Percentiles rank a stretch among this genome's conserved stretches.
phyloP scores from a whole-genome alignment of 2,797 vertebrate species.

The Sebastes taczanowskii region DNA sequence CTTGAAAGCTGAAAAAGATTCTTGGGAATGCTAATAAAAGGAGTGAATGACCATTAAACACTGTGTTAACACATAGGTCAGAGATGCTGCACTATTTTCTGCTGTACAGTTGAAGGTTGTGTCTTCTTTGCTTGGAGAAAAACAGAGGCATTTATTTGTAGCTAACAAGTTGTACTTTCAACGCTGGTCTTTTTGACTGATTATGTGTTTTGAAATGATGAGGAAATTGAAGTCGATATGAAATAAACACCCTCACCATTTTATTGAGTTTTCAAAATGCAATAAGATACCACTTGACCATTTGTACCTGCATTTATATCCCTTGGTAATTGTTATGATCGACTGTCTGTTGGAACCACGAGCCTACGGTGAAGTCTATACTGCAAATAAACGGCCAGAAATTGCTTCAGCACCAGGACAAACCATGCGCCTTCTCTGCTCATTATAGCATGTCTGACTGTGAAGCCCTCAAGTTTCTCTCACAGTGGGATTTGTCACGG shows the following conservation, averaged over 20 bases:
- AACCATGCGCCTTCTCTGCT: conserved; percentile 20
- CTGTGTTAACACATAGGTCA: background rate
- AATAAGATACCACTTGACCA: conserved; percentile 15
- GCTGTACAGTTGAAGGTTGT: background rate
- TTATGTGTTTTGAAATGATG: background rate
- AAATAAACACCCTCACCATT: background rate
- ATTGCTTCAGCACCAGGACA: conserved; percentile 10
- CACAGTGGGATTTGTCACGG: conserved; percentile 44
- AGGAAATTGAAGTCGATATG: background rate
- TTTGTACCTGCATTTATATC: conserved; percentile 22
- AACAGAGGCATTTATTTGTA: background rate
- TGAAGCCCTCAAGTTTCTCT: conserved; percentile 40
- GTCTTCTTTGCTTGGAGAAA: background rate
- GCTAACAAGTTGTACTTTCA: background rate
- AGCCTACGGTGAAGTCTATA: background rate
- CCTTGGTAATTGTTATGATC: conserved; percentile 18
- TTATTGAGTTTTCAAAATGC: background rate
- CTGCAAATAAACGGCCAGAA: conserved; percentile 38
- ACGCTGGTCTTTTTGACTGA: background rate
- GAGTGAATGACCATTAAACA: background rate
- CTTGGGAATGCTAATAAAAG: background rate
- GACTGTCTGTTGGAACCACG: background rate
- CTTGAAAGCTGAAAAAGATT: too few relatives aligned
- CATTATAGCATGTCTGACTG: conserved; percentile 42
- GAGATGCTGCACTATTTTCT: background rate